A percentile compares a stretch with the other conserved stretches of the same genome.
Evolutionary conservation across 2,888 invertebrate species (phyloP).

Genomic region (Chymomyza caudatula): DNA sequence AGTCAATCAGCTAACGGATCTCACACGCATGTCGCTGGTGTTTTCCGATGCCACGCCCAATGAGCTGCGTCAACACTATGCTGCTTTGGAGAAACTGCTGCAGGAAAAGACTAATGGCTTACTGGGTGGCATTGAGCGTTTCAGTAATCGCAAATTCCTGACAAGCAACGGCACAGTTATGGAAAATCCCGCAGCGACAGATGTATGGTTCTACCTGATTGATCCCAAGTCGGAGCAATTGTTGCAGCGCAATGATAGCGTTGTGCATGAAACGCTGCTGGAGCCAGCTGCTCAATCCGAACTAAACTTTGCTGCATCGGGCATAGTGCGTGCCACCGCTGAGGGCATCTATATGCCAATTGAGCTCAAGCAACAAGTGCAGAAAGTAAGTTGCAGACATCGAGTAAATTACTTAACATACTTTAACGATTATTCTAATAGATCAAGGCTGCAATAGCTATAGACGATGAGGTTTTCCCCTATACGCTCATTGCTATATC

Average conservation of each 20-base stretch:
- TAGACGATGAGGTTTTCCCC: constrained; percentile 87
- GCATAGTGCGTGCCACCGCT: constrained; percentile 83
- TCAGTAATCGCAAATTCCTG: constrained; percentile 87
- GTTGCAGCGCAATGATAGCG: constrained; percentile 84
- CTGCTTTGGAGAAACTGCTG: constrained; percentile 79
- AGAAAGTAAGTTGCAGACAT: constrained; percentile 63
- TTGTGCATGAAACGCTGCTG: constrained; percentile 84
- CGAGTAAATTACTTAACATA: not conserved
- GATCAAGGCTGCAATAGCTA: constrained; percentile 80
- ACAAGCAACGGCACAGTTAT: constrained; percentile 86
- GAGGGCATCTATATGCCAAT: constrained; percentile 82
- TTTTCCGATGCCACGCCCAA: constrained; percentile 87
- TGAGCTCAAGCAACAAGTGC: constrained; percentile 76
- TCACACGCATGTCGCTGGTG: constrained; percentile 87
- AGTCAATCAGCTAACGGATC: constrained; percentile 86
- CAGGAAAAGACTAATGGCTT: constrained; percentile 82
- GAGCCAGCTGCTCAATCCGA: constrained; percentile 83
- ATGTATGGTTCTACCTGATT: constrained; percentile 91
- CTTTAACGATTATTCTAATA: constrained; percentile 40
- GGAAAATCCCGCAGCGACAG: constrained; percentile 86
- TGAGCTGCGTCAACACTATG: constrained; percentile 80
- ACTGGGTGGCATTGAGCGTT: constrained; percentile 88
- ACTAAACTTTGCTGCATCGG: constrained; percentile 84
- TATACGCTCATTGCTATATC: constrained; percentile 93
- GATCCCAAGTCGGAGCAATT: constrained; percentile 88